Base-by-base conservation (phyloP, 2,797 vertebrate genomes). In the Catharus ustulatus region DNA sequence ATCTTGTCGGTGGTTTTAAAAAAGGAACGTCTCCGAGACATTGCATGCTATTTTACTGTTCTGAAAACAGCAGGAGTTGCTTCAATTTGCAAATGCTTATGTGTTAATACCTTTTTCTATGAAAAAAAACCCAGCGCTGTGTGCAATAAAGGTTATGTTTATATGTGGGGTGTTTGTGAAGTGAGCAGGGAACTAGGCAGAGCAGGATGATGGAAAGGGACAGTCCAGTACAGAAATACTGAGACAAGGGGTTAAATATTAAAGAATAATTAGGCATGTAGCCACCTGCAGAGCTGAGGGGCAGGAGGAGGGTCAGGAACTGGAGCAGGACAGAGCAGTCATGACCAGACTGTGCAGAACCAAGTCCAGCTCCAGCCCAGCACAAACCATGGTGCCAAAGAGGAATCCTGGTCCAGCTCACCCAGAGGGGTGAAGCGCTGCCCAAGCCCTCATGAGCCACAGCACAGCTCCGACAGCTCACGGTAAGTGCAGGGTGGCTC, bases 141-240 rank as follows among this genome's bases (percentile, higher is more conserved):
- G 99, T 99, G 99, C 99, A 99, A 99, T 99, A 99, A 99, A 99
- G 96, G 98, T 98, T 99, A 99, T 99, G 98, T 99, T 99, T 99
- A 98, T 99, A 99, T 64, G 77, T 3, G 88, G 96, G 96, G 97
- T 30, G 83, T 88, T 85, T 80, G 43, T 79, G 30, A 52, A 40
- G 76, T 3, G 14, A 46, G 76, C 51, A 23, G 57, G 72, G 82
- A 51, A 5, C 40, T 0, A 59, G 87, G 43, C 4, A n/a, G 76
- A 17, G 24, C 52, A 15, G 57, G 15, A 36, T 22, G 32, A 63
- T 1, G 26, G 77, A 54, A 32, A 26, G 19, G 32, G 57, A 9
- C 68, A 29, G 54, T 46, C 30, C 51, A 5, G 12, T 5, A 30
- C 30, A 58, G 45, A 52, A 58, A n/a, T 22, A 45, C 3, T 3